These are phyloP conservation scores for Phragmatobia fuliginosa DNA, from an alignment of 2,888 invertebrate genomes.

Conservation along the genomic window DNA sequence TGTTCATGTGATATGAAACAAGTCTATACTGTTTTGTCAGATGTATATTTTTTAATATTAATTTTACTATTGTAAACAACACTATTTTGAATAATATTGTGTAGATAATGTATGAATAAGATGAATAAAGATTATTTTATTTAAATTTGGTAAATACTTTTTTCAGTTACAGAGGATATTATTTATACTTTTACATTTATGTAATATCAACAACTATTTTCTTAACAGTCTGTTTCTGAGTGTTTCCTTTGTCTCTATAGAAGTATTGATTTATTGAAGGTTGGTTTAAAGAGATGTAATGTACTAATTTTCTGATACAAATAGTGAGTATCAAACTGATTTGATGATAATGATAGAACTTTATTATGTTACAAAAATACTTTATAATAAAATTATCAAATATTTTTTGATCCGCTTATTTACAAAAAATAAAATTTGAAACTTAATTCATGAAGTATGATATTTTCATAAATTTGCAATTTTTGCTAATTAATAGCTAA, in stretches of 20 bases:
- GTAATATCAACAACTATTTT: neutral
- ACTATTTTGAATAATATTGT: neutral
- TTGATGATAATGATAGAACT: neutral
- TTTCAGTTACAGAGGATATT: neutral
- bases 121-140: neutral
- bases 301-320: neutral
- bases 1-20: too few species aligned
- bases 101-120: neutral
- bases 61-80: neutral
- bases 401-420: neutral
- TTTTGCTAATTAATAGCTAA: neutral
- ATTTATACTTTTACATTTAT: neutral
- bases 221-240: neutral
- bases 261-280: neutral
- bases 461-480: neutral
- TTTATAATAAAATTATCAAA: neutral
- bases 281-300: neutral
- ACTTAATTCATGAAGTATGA: neutral
- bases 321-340: neutral
- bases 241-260: neutral
- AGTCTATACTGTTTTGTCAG: neutral
- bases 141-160: neutral
- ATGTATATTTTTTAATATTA: neutral
- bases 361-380: neutral
- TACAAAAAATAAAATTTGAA: too few species aligned